A percentile compares a stretch with the other conserved stretches of the same genome.
Evolutionary conservation across 2,888 invertebrate genomes (phyloP).

Genomic region (Tromatobia lineatoria): DNA sequence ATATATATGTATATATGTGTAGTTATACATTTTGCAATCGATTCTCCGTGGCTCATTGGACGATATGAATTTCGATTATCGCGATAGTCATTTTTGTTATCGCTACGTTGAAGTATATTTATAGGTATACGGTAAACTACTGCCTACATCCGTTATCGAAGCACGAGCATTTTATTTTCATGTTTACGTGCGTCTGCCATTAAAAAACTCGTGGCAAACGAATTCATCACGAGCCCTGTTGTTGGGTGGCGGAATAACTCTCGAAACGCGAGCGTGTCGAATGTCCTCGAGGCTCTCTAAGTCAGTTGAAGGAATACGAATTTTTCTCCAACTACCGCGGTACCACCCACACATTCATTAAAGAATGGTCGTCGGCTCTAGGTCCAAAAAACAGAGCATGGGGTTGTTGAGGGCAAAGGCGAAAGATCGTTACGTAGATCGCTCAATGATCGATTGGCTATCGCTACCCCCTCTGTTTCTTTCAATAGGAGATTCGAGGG

Average conservation of each 20-base stretch:
- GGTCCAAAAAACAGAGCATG: not conserved
- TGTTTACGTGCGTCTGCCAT: not conserved
- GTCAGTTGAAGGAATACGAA: not conserved
- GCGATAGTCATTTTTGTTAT: constrained; percentile 6
- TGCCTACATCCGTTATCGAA: not conserved
- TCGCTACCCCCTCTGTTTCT: not conserved
- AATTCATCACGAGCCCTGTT: not conserved
- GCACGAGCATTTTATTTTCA: not conserved
- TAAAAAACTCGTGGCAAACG: not conserved
- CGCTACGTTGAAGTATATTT: not conserved
- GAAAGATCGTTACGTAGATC: constrained; percentile 39
- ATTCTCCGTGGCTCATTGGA: constrained; percentile 15
- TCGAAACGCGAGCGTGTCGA: not conserved
- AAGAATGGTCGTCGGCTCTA: not conserved
- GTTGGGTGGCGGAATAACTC: not conserved
- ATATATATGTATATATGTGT: not conserved
- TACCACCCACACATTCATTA: not conserved
- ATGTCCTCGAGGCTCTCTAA: not conserved
- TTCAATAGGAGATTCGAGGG: not conserved
- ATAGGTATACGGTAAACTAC: not conserved
- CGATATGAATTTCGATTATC: not conserved
- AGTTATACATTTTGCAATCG: constrained; percentile 30
- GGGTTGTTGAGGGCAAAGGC: not conserved
- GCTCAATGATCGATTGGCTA: constrained; percentile 3
- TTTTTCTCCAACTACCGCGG: constrained; percentile 2